These are phyloP conservation scores for Aphidius gifuensis DNA, from an alignment of 1,140 invertebrate genomes.

Conservation along the genomic window DNA sequence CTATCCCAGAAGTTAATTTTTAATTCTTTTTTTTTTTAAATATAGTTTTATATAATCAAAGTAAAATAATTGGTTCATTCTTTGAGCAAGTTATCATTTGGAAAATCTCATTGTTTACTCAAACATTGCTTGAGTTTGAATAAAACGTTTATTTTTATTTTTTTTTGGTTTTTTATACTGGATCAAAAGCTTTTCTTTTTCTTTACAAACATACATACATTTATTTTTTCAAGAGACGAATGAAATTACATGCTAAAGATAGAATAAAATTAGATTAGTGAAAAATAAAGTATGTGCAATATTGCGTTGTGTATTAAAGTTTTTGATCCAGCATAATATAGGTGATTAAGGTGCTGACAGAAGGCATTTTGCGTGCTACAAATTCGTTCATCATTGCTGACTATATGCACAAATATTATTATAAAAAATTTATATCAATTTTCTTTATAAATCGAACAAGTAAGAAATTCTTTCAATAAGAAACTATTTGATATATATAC, in stretches of 20 bases:
- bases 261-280: conserved; percentile 8
- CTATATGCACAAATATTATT: conserved; percentile 6
- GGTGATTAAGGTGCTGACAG: conserved; percentile 22
- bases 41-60: neutral
- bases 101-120: conserved; percentile 6
- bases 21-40: conserved; percentile 7
- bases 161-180: neutral
- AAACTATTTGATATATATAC: too few species aligned
- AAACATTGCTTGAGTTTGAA: conserved; percentile 19
- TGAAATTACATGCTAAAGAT: conserved; percentile 1
- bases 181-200: conserved; percentile 16
- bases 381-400: conserved; percentile 14
- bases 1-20: neutral
- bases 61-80: neutral
- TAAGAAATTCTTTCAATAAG: too few species aligned
- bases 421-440: neutral
- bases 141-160: conserved; percentile 9
- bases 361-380: conserved; percentile 22
- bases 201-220: neutral
- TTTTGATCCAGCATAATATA: conserved; percentile 11
- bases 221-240: neutral
- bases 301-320: neutral
- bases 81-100: conserved; percentile 1
- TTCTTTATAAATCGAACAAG: neutral
- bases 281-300: neutral